Conservation (phyloP, 2,888 invertebrate species). For the Busseola fusca region DNA sequence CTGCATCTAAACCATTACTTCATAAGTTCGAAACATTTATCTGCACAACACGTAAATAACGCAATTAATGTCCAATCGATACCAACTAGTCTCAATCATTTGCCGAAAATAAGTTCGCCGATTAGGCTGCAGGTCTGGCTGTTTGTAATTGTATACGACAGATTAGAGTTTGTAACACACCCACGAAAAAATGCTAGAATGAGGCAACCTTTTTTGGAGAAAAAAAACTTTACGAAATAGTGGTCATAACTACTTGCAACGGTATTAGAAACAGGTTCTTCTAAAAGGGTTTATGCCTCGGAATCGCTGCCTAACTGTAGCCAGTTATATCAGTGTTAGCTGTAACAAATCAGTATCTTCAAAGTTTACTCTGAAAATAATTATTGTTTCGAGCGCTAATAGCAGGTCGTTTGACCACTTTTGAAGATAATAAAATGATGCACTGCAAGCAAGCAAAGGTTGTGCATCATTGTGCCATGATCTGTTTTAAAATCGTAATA, state of each 20-base stretch:
- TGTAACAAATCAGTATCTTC: background rate
- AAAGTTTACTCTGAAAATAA: too few species aligned
- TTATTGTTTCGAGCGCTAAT: background rate
- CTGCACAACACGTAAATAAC: too few species aligned
- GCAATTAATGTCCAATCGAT: too few species aligned
- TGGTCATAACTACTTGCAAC: background rate
- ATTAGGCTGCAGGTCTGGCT: too few species aligned
- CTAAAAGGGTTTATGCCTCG: background rate
- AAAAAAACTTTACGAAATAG: background rate
- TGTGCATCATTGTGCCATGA: background rate
- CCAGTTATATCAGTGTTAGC: background rate
- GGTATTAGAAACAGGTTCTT: background rate
- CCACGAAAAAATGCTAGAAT: background rate
- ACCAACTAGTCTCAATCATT: too few species aligned
- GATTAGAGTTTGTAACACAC: too few species aligned
- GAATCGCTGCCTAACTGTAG: background rate
- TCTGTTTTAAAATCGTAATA: constrained; percentile 12
- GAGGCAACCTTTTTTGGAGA: background rate
- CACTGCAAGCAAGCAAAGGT: background rate
- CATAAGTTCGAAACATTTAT: too few species aligned
- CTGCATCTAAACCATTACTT: too few species aligned
- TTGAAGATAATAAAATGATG: background rate
- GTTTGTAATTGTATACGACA: background rate
- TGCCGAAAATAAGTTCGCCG: too few species aligned
- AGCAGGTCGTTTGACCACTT: background rate